These are phyloP conservation scores for Rhizomys pruinosus DNA, from an alignment of 2,113 vertebrate genomes.

Conservation along the genomic window DNA sequence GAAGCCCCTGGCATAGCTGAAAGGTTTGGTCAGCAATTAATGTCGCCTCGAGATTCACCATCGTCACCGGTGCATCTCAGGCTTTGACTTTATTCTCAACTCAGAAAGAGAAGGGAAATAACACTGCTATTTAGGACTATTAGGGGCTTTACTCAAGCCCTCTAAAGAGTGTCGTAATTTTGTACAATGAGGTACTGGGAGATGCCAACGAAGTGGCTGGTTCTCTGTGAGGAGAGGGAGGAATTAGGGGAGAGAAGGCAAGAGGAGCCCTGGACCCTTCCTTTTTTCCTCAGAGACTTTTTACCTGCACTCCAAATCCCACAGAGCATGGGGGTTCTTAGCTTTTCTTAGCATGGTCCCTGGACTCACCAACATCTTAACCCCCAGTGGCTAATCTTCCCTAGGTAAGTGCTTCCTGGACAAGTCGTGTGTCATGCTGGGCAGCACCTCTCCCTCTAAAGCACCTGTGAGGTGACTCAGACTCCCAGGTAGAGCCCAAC, in stretches of 20 bases:
- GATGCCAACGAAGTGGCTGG: background rate
- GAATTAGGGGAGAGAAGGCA: background rate
- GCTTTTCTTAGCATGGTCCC: background rate
- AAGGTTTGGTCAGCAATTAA: conserved; percentile 17
- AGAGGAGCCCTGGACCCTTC: background rate
- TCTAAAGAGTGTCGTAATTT: background rate
- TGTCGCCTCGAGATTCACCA: background rate
- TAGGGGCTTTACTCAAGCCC: background rate
- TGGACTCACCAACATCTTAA: background rate
- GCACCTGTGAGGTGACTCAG: conserved; percentile 76
- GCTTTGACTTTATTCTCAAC: conserved; percentile 16
- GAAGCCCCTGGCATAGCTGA: background rate
- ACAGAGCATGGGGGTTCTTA: conserved; percentile 10
- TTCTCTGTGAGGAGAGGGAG: background rate
- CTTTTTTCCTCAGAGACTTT: background rate
- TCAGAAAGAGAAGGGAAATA: conserved; percentile 31
- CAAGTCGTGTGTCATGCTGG: conserved; percentile 63
- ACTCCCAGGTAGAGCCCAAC: conserved; percentile 71
- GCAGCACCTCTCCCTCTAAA: conserved; percentile 54
- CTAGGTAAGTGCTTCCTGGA: conserved; percentile 17
- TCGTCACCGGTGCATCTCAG: background rate
- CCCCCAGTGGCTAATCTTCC: background rate
- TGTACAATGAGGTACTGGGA: background rate
- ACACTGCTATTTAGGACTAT: background rate
- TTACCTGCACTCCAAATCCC: background rate